phyloP scores from a whole-genome alignment of 1,140 invertebrate genomes.

The Theocolax elegans region DNA sequence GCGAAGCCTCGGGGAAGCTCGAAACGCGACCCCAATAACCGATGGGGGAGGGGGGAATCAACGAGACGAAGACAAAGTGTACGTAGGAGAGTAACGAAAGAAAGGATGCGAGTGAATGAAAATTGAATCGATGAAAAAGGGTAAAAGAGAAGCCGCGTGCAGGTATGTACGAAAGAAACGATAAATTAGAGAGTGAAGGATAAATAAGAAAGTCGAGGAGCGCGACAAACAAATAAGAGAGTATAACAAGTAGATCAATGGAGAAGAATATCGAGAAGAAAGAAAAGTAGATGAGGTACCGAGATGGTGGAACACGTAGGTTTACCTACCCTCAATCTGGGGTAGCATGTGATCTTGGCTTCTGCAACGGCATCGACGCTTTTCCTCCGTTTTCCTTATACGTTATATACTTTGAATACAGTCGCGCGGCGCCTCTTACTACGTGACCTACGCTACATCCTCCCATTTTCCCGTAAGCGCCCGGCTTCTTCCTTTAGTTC shows the following conservation, averaged over 20 bases:
- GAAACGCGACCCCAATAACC: no score
- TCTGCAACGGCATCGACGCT: background rate
- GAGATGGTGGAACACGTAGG: conserved; percentile 50
- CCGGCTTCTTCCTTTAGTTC: conserved; percentile 39
- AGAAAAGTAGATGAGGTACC: conserved; percentile 37
- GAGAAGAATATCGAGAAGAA: conserved; percentile 11
- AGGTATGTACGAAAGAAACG: background rate
- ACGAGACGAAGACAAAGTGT: background rate
- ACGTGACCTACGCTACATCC: conserved; percentile 53
- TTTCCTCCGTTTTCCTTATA: conserved; percentile 35
- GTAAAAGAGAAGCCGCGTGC: background rate
- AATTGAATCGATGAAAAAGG: no score
- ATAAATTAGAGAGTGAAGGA: background rate
- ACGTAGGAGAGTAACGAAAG: background rate
- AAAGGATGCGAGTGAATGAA: no score
- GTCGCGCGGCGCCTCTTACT: conserved; percentile 40
- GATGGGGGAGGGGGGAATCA: no score
- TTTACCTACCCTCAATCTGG: conserved; percentile 61
- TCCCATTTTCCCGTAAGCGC: conserved; percentile 47
- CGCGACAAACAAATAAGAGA: conserved; percentile 1
- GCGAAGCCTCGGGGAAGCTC: background rate
- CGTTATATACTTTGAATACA: conserved; percentile 56
- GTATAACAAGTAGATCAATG: background rate
- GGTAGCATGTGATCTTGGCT: conserved; percentile 53
- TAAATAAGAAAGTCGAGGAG: background rate